Evolutionary conservation across 2,888 invertebrate species (phyloP), one percentile per base, ranked within the genome.

Genomic region (Copidosoma aretas): DNA sequence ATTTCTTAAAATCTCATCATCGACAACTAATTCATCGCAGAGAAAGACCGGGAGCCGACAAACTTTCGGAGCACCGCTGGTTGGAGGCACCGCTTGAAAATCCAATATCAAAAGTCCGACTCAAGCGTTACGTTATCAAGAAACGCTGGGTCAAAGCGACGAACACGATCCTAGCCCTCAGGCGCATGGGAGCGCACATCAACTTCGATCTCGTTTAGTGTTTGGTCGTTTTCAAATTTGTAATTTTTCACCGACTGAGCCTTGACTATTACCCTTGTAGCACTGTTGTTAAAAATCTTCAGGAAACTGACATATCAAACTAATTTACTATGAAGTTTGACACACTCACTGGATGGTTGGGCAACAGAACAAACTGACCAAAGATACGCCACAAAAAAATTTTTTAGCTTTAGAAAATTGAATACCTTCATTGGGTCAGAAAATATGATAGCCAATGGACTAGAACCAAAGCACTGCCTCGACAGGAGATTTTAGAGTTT

Each of bases 111-210:
- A 95, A 92, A 82, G 89, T 90, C 39, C 92, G 93, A 81, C 86
- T 95, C 75, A 93, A 93, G 84, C 87, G 93, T 72, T 95, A 94
- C 83, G 94, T 95, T 71, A 94, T 94, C 84, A 92, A 94, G 85
- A 91, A 93, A 81, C 88, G 95, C 57, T 96, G 95, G 95, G 90
- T 93, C 76, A 95, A 94, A 84, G 94, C 93, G 0, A 93, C 94
- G 43, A 91, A 94, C 74, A 94, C 93, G 4, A 94, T 95, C 77
- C 89, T 95, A 73, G 95, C 95, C 1, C 86, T 95, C 60, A 90
- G 88, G 78, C 84, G 95, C 77, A 95, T 95, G 95, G 94, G 94
- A 10, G 93, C 92, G 43, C 91, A 90, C 81, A 89, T 93, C 72
- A 89, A 91, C 75, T 84, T 85, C n/a, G 84, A 86, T 64, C 79